Base-by-base conservation (phyloP, 1,140 invertebrate species). In the Panonychus citri region DNA sequence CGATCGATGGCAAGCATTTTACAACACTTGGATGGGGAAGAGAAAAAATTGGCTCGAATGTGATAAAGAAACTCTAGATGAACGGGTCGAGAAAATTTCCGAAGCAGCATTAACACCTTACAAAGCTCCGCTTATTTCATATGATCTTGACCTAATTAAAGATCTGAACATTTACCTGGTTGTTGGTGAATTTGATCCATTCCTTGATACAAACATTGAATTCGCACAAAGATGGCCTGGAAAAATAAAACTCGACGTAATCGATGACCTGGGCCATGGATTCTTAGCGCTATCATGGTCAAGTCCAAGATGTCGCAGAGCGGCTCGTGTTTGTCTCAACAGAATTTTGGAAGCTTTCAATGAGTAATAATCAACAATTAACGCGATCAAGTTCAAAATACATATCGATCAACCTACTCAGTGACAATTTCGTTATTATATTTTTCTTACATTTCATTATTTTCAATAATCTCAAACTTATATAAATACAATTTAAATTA, bases 161-260 rank as follows among this genome's bases (percentile, higher is more conserved):
- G 40, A 59, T 13, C 25, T 55, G 13, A 25, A 40, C 4, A n/a
- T 59, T 24, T 59, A 49, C 52, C 30, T 58, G 7, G 54, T 60
- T 40, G 37, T 48, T n/a, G 27, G 51, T 28, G 26, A 48, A 34
- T 53, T 60, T 43, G 94, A 98, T 73, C 90, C 91, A 15, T 87
- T 88, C 60, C 71, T 97, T 13, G 94, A 99, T 71, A 93, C 98
- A 67, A 88, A 86, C 61, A 79, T 98, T 15, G 85, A 83, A 78
- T 94, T 97, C 75, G 87, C 84, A 1, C 55, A 55, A 39, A 49
- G 30, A 50, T 59, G 57, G 57, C 46, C 55, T 55, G 53, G 53
- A 30, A 68, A 77, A 21, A 81, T 90, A 15, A 74, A 76, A 2
- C 70, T 98, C 49, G 85, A 94, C 66, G 77, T 97, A 43, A 64